phyloP scores from a whole-genome alignment of 2,797 vertebrate genomes.

The Xenentodon cancila region DNA sequence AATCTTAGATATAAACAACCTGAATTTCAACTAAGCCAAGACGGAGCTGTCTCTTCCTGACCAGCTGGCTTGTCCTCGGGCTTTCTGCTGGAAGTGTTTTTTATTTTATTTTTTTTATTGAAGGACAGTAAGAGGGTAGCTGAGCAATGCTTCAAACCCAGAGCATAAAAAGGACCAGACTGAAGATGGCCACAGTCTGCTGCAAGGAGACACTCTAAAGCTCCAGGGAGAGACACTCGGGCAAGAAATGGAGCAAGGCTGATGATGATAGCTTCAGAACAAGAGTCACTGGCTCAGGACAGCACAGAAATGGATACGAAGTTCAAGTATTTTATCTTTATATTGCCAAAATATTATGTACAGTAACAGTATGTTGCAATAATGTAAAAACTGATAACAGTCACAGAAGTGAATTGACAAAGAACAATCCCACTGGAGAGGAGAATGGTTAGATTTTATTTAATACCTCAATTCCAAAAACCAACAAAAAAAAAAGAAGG shows the following conservation, averaged over 20 bases:
- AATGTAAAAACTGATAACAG: not conserved
- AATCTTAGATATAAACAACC: conserved; percentile 27
- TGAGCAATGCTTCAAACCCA: conserved; percentile 50
- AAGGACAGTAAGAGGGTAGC: conserved; percentile 32
- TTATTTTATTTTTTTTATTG: conserved; percentile 1
- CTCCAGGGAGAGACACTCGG: conserved; percentile 38
- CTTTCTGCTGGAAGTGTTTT: conserved; percentile 46
- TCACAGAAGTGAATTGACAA: not conserved
- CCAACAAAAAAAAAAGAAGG: no score
- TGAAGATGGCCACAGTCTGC: conserved; percentile 30
- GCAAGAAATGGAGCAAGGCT: conserved; percentile 23
- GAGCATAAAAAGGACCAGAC: conserved; percentile 42
- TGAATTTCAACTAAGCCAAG: conserved; percentile 35
- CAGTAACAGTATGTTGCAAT: conserved; percentile 14
- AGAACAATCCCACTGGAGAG: not conserved
- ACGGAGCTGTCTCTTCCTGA: conserved; percentile 14
- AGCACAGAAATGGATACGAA: conserved; percentile 2
- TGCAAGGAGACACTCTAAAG: conserved; percentile 41
- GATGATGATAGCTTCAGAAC: conserved; percentile 34
- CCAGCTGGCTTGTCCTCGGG: conserved; percentile 57
- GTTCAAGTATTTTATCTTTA: conserved; percentile 31
- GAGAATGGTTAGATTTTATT: no score
- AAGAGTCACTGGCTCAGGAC: conserved; percentile 27
- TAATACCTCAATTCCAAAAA: no score
- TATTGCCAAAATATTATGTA: conserved; percentile 21